Percentiles rank a stretch among this genome's conserved stretches.
These are phyloP conservation scores for Malaclemys terrapin DNA, from an alignment of 2,113 vertebrate species.

Conservation along the genomic window DNA sequence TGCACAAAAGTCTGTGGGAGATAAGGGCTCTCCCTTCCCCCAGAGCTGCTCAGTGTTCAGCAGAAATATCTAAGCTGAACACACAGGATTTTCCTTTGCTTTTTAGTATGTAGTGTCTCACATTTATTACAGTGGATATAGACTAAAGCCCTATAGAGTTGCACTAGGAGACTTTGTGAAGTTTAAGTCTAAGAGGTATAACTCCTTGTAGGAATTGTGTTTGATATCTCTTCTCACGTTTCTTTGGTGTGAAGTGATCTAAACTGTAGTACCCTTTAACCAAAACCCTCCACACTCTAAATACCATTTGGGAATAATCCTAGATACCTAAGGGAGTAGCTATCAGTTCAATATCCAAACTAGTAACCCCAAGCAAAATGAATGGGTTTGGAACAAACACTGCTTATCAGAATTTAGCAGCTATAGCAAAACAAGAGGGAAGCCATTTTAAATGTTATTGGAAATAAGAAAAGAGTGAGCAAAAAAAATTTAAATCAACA, in stretches of 20 bases:
- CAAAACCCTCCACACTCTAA: background rate
- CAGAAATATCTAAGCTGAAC: background rate
- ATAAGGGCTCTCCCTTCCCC: background rate
- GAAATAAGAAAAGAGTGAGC: background rate
- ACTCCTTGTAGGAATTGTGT: background rate
- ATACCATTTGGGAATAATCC: background rate
- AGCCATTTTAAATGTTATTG: background rate
- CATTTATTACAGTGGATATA: background rate
- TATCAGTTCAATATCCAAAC: background rate
- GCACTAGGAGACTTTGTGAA: background rate
- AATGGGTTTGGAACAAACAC: background rate
- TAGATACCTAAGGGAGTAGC: background rate
- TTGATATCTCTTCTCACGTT: background rate
- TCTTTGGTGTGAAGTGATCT: background rate
- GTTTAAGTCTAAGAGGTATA: background rate
- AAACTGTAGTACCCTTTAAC: background rate
- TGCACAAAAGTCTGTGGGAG: background rate
- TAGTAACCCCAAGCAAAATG: background rate
- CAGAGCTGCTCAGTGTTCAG: background rate
- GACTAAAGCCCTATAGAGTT: background rate
- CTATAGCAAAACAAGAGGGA: background rate
- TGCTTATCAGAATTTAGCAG: background rate
- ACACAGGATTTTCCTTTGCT: background rate
- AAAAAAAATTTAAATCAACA: background rate
- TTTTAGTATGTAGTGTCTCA: accelerated